A percentile compares a stretch with the other conserved stretches of the same genome.
phyloP scores from a whole-genome alignment of 2,113 vertebrate species.

The Channa argus region DNA sequence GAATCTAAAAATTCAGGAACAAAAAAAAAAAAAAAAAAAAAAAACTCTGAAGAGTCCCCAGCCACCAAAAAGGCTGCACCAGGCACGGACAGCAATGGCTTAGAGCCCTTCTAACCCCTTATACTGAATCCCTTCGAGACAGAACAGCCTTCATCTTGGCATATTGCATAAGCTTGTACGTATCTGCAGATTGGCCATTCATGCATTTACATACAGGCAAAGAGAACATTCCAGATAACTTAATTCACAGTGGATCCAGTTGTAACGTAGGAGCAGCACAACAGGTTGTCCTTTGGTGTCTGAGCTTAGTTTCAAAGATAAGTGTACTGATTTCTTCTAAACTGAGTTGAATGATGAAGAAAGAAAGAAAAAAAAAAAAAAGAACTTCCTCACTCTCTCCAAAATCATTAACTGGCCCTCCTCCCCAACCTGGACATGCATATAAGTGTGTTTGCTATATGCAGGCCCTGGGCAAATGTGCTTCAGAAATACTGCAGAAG shows the following conservation, averaged over 20 bases:
- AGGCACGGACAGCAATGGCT: constrained; percentile 73
- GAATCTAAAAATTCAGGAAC: constrained; percentile 25
- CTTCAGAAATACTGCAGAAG: constrained; percentile 79
- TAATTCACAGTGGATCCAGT: constrained; percentile 88
- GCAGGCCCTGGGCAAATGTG: constrained; percentile 73
- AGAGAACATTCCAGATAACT: constrained; percentile 81
- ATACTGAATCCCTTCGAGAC: constrained; percentile 64
- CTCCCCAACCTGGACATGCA: constrained; percentile 54
- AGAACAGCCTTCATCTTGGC: constrained; percentile 76
- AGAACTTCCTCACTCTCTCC: constrained; percentile 36
- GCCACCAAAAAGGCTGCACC: constrained; percentile 56
- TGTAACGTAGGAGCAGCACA: constrained; percentile 84
- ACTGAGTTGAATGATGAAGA: constrained; percentile 53
- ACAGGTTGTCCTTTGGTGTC: constrained; percentile 86
- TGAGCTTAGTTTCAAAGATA: constrained; percentile 76
- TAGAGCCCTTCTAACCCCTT: constrained; percentile 59
- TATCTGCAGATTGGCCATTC: constrained; percentile 67
- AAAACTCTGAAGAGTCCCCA: constrained; percentile 41
- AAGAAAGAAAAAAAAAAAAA: constrained; percentile 42
- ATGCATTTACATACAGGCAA: constrained; percentile 75
- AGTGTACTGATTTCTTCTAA: constrained; percentile 65
- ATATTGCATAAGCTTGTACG: constrained; percentile 83
- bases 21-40: background rate
- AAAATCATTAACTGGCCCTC: constrained; percentile 53
- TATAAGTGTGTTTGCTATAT: constrained; percentile 45